Conservation (phyloP, 2,797 vertebrate genomes). For the Antrozous pallidus region DNA sequence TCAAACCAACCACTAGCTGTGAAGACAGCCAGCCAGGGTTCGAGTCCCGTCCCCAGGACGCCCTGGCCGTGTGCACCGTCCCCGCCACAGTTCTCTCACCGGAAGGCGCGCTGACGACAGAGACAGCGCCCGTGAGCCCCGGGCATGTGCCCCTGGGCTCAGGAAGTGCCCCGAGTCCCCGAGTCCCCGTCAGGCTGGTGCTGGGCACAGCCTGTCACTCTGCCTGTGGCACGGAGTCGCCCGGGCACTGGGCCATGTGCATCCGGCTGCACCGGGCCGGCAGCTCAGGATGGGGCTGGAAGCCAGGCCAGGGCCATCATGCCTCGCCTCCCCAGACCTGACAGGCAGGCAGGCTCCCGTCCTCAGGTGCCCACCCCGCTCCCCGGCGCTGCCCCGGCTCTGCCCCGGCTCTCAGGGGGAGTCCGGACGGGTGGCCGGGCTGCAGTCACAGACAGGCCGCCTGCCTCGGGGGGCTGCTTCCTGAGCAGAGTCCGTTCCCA, state of each 20-base stretch:
- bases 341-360: no score
- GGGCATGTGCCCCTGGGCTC: no score
- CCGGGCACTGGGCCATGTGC: background rate
- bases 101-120: fast-evolving
- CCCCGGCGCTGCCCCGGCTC: background rate
- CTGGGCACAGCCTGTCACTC: fast-evolving
- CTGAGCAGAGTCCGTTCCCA: background rate
- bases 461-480: background rate
- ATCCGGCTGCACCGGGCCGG: background rate
- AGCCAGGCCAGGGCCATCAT: background rate
- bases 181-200: no score
- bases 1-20: background rate
- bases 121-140: fast-evolving
- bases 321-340: background rate
- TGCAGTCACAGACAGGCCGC: no score
- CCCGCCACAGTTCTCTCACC: background rate
- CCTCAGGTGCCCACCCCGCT: background rate
- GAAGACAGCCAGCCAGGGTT: background rate
- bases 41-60: background rate
- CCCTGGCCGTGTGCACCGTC: no score
- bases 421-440: no score
- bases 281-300: background rate
- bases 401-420: background rate
- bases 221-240: fast-evolving
- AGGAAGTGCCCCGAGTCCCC: fast-evolving